Conservation (phyloP, 30 jellyfish, hydroid and myxozoan genomes). For the Nemopilema nomurai region DNA sequence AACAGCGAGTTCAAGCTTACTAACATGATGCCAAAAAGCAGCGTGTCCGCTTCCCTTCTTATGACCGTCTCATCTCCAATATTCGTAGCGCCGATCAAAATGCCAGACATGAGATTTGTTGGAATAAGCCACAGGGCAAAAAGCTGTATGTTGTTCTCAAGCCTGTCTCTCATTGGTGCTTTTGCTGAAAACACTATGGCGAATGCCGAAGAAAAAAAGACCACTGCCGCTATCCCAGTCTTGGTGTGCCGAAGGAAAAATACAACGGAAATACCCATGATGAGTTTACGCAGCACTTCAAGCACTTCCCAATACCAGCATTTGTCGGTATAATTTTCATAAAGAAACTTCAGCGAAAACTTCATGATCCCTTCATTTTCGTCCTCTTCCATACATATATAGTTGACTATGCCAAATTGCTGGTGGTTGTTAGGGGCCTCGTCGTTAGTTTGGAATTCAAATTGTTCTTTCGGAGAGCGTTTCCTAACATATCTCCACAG, state of each 20-base stretch:
- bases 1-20: neutral
- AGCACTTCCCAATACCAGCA: neutral
- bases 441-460: no score
- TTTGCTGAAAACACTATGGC: neutral
- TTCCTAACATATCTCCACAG: no score
- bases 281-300: neutral
- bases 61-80: neutral
- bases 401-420: no score
- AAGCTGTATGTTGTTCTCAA: neutral
- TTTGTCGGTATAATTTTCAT: neutral
- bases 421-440: no score
- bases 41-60: neutral
- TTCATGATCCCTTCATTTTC: neutral
- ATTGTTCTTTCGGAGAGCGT: no score
- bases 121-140: neutral
- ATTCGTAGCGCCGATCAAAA: neutral
- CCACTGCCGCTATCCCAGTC: neutral
- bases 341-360: neutral
- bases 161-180: neutral
- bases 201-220: neutral
- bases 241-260: neutral
- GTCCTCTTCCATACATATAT: neutral
- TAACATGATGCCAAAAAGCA: neutral
- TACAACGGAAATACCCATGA: neutral
- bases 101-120: neutral